Base-by-base conservation (phyloP, 2,797 vertebrate species). In the Cottoperca gobio region DNA sequence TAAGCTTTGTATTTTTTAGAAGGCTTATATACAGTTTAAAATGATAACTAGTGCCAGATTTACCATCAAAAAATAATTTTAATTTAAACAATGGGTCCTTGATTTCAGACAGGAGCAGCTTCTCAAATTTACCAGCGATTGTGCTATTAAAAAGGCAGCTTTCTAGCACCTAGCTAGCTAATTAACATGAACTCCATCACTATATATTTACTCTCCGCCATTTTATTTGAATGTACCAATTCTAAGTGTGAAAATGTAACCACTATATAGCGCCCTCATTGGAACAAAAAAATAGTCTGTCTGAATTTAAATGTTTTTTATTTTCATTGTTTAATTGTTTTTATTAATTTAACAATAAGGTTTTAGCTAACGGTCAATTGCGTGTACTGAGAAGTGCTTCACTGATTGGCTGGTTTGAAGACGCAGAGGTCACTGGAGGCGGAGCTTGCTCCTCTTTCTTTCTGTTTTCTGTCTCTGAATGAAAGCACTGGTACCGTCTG, bases 331-430 rank as follows among this genome's bases (percentile, higher is more conserved):
- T 43, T 8, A 43, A 31, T 53, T 19, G 55, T 58, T 40, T 9
- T 16, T 24, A 39, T 61, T 39, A 39, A 26, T 35, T 3, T 5
- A 28, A 40, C 7, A 1, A 6, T 13, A 31, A 37, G 13, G 43
- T 48, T 12, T 6, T n/a, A 42, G 19, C 42, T 46, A 40, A 33
- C 14, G 4, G 16, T 9, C 5, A 16, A 1, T 17, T 8, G 12
- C 35, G 21, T 2, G 11, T 17, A 21, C 14, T 17, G 43, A 31
- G 19, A 31, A 5, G 16, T 26, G n/a, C 71, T 63, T 53, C 28
- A 1, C 52, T 75, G 81, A 89, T 91, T 90, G 85, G 82, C 79
- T 83, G 79, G 64, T 89, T 83, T 78, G 74, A 61, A 52, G 57
- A 50, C 17, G 0, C 8, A 28, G 43, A 64, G 54, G 46, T 69